Conservation (phyloP, 2,113 vertebrate genomes). For the Podiceps cristatus region DNA sequence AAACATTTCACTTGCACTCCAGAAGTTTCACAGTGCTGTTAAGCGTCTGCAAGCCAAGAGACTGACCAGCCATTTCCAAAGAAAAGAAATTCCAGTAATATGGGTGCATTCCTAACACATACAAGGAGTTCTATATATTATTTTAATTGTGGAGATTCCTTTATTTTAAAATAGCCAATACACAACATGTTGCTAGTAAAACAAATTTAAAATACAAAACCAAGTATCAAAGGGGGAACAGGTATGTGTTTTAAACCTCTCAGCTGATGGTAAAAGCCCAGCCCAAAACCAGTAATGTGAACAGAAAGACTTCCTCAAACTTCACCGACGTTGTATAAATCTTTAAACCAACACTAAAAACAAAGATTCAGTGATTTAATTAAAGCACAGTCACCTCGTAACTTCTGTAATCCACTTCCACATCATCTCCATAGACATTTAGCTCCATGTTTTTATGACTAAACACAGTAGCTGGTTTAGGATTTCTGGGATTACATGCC, state of each 20-base stretch:
- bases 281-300: not conserved
- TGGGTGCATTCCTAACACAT: not conserved
- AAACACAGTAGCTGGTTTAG: conserved; percentile 96
- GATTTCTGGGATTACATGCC: conserved; percentile 97
- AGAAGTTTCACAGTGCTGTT: not conserved
- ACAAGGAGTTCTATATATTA: not conserved
- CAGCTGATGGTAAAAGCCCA: not conserved
- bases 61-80: not conserved
- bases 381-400: conserved; percentile 85
- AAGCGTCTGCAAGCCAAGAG: not conserved
- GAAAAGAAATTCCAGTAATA: not conserved
- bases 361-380: not conserved
- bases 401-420: conserved; percentile 97
- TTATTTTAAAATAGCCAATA: not conserved
- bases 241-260: not conserved
- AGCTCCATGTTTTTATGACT: conserved; percentile 99
- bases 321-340: not conserved
- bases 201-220: not conserved
- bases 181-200: not conserved
- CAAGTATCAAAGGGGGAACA: not conserved
- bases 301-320: not conserved
- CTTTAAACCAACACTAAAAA: not conserved
- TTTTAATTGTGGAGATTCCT: not conserved
- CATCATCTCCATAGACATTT: conserved; percentile 97
- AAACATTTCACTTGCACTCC: not conserved